phyloP scores from a whole-genome alignment of 2,113 vertebrate species.

The Tonatia bakeri region DNA sequence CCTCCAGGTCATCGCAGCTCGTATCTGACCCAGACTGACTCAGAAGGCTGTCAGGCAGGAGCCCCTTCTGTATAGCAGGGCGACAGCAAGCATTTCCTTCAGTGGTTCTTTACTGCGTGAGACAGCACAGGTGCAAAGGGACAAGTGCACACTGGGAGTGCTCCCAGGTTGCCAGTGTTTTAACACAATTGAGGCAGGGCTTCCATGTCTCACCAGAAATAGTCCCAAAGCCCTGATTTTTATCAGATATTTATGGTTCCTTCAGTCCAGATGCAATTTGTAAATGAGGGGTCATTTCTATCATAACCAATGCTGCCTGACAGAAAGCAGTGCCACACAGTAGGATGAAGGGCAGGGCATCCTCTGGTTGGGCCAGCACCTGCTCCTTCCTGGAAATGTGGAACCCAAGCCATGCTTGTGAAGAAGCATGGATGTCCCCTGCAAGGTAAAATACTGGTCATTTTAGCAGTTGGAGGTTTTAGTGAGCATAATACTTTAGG shows the following conservation, averaged over 20 bases:
- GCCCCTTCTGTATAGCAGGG: not conserved
- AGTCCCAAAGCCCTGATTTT: not conserved
- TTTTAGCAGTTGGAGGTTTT: not conserved
- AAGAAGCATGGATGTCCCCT: not conserved
- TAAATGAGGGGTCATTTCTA: not conserved
- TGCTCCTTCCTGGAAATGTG: not conserved
- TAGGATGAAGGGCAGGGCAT: not conserved
- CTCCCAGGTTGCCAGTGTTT: not conserved
- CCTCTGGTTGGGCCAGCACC: not conserved
- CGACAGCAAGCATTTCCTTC: not conserved
- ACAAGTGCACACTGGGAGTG: not conserved
- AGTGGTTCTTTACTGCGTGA: not conserved
- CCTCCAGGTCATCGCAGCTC: too few relatives aligned
- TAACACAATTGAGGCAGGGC: too few relatives aligned
- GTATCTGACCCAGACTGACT: not conserved
- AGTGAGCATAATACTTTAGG: not conserved
- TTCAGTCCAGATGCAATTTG: not conserved
- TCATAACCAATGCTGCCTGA: not conserved
- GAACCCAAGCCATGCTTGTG: not conserved
- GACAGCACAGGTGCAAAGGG: not conserved
- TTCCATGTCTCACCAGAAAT: not conserved
- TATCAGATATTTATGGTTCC: not conserved
- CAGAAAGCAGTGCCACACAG: not conserved
- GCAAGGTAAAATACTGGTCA: not conserved
- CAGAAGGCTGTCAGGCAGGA: not conserved